Conservation (phyloP, 2,113 vertebrate genomes). For the Hiodon tergisus region DNA sequence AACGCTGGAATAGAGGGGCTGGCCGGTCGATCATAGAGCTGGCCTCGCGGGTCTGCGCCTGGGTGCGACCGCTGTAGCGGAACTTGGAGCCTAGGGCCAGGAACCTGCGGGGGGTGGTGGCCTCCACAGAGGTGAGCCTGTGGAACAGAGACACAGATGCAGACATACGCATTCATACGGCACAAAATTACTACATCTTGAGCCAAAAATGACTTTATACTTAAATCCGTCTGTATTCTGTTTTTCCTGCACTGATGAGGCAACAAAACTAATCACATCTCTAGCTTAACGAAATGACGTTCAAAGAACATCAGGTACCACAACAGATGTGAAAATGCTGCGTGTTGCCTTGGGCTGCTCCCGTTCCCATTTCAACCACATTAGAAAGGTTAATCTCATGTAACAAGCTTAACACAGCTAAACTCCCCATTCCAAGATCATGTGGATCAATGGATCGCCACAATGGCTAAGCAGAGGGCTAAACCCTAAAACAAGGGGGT, state of each 20-base stretch:
- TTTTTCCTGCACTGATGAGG: background rate
- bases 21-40: slow-evolving; percentile 85
- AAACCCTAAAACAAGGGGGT: slow-evolving; percentile 2
- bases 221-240: background rate
- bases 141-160: background rate
- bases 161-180: too few species aligned
- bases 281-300: too few species aligned
- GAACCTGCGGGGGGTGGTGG: slow-evolving; percentile 78
- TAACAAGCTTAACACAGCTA: slow-evolving; percentile 17
- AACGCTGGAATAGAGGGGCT: slow-evolving; percentile 82
- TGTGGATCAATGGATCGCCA: slow-evolving; percentile 11
- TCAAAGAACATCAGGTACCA: too few species aligned
- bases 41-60: slow-evolving; percentile 87
- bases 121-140: slow-evolving; percentile 73
- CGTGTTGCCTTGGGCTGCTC: too few species aligned
- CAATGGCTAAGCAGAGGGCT: background rate
- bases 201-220: too few species aligned
- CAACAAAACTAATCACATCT: too few species aligned
- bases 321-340: too few species aligned
- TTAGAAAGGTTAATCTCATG: background rate
- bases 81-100: slow-evolving; percentile 87
- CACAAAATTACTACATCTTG: too few species aligned
- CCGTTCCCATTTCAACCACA: too few species aligned
- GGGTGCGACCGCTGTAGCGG: slow-evolving; percentile 85
- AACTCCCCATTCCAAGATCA: background rate